Evolutionary conservation across 53 echinoderm and acorn worm genomes (phyloP), one percentile per base, ranked within the genome.

Genomic region (Hippasteria phrygiana): DNA sequence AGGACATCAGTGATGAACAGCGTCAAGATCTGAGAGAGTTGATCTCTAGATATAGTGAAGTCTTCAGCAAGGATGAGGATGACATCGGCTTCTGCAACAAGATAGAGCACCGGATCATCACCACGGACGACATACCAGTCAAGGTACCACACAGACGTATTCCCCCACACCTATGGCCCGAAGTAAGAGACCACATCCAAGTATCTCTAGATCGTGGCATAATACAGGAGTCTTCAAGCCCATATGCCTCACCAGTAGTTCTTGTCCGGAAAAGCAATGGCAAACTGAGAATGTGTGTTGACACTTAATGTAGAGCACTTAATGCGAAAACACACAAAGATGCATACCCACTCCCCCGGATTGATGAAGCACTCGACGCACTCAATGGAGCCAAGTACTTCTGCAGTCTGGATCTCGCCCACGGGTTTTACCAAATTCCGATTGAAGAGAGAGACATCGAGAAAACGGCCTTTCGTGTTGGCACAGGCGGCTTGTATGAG

Each of bases 401-500:
- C 46, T 88, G 88, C 31, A 77, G 77, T 36, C 66, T 88, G 5
- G 88, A 78, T 51, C 72, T 88, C 3, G 88, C 88, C 12, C 88
- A 88, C 76, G 88, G 88, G 9, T 88, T 88, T 62, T 43, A 88
- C 26, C 75, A 88, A 56, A 43, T 78, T 7, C 75, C 75, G 0
- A 64, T 88, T 28, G 65, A 17, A 2, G 62, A 45, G 50, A 50
- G 74, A 42, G 82, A 92, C 40, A 8, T 28, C 12, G 89, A 93
- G 78, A 93, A 93, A 78, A 88, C 91, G 1, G 91, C 93, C 2
- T 93, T 96, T 41, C 70, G 93, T 17, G 88, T 88, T 8, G 92
- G 96, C 11, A 94, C 96, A 6, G 94, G 94, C 6, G 96, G 96
- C 1, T 59, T 96, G 89, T 94, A 90, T 35, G 92, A 94, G 75